Conservation (phyloP, 1,140 invertebrate genomes). For the Helicoverpa armigera region DNA sequence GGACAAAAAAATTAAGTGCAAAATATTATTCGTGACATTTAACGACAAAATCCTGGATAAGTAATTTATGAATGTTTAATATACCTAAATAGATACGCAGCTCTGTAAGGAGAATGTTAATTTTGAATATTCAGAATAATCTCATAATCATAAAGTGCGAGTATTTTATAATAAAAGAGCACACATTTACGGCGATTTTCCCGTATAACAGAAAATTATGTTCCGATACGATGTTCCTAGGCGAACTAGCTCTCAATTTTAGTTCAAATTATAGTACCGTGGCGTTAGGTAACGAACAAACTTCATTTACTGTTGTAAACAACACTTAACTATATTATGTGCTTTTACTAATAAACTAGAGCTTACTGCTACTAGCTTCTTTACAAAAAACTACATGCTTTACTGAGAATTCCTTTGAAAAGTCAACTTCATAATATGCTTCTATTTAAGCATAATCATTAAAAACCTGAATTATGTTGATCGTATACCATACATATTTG, state of each 20-base stretch:
- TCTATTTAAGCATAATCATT: no score
- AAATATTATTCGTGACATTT: no score
- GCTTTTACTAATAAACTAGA: background rate
- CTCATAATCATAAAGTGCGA: background rate
- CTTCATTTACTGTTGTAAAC: background rate
- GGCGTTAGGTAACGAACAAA: background rate
- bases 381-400: background rate
- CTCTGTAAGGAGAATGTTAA: no score
- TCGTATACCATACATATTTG: no score
- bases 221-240: background rate
- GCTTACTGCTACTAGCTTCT: background rate
- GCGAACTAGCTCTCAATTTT: constrained; percentile 1
- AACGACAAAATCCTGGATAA: no score
- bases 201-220: background rate
- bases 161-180: background rate
- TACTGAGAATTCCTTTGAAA: no score
- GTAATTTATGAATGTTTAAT: no score
- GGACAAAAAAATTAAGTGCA: no score
- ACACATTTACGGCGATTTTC: background rate
- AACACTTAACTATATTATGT: background rate
- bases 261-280: background rate
- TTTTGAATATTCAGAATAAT: background rate
- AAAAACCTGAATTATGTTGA: no score
- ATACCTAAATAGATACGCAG: no score
- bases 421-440: no score